Evolutionary conservation across 1,140 invertebrate species (phyloP), one percentile per base, ranked within the genome.

Genomic region (Solenopsis fugax): DNA sequence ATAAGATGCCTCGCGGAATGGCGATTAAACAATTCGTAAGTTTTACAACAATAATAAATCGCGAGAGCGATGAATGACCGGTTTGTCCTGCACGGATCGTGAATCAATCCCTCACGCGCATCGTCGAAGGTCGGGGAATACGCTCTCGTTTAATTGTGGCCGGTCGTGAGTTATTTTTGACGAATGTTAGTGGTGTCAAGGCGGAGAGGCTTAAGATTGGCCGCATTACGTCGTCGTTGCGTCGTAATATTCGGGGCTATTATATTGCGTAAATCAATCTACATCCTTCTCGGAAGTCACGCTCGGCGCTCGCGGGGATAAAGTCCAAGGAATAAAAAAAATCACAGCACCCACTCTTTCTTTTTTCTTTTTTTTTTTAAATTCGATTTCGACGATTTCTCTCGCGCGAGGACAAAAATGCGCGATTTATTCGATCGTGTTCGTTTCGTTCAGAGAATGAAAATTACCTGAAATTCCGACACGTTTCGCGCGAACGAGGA

Each of bases 141-240:
- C 45, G 45, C 76, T 52, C 50, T 67, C 67, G 80, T 73, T 82
- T 82, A 82, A 82, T 82, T 73, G 37, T 45, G 65, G 52, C 72
- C 62, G 62, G 21, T 81, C 34, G 77, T 24, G 77, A 81, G 77
- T 81, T 71, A 81, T 81, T 81, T 81, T 71, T 81, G 64, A 54
- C 77, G 41, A 62, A n/a, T 24, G 64, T 71, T 56, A 45, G 64
- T 71, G 67, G 77, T 69, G 77, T 81, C 64, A 81, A 81, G 64
- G 64, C 77, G 48, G 34, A 69, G 41, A 41, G 4, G 41, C 48
- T 9, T 29, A 50, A 78, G 60, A 65, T 78, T 78, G 58, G 12
- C 60, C 45, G 45, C 21, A 78, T 78, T 81, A 71, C 64, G 64
- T 12, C 64, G 48, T 69, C 18, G 77, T 80, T 52, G 45, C 45